A percentile compares a stretch with the other conserved stretches of the same genome.
Evolutionary conservation across 2,797 vertebrate genomes (phyloP).

Genomic region (Argyrosomus regius): DNA sequence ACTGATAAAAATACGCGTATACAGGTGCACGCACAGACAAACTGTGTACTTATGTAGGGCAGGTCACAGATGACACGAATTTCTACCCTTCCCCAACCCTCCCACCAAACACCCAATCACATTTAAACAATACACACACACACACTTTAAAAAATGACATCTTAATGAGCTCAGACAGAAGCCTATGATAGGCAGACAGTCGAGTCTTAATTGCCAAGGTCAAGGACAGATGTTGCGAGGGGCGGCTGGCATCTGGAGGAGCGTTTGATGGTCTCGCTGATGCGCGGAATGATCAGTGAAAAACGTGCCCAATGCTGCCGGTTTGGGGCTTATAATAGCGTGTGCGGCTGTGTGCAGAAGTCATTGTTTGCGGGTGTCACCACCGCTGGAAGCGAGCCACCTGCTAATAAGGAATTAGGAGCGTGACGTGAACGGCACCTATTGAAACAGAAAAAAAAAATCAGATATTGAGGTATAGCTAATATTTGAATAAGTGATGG

Average conservation of each 20-base stretch:
- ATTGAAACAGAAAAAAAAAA: constrained; percentile 14
- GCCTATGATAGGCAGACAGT: constrained; percentile 26
- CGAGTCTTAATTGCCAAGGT: constrained; percentile 58
- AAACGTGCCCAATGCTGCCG: constrained; percentile 28
- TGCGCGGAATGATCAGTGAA: constrained; percentile 28
- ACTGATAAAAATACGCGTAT: constrained; percentile 10
- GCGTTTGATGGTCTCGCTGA: constrained; percentile 16
- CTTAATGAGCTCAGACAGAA: constrained; percentile 40
- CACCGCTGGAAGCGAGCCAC: constrained; percentile 29
- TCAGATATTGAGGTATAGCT: constrained; percentile 38
- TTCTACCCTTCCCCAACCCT: neutral
- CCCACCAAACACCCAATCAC: constrained; percentile 10
- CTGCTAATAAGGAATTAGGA: constrained; percentile 66
- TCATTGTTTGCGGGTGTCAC: constrained; percentile 17
- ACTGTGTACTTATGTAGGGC: constrained; percentile 11
- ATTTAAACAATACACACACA: constrained; percentile 27
- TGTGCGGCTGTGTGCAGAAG: neutral
- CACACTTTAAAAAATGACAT: constrained; percentile 26
- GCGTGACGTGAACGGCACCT: constrained; percentile 40
- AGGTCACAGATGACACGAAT: constrained; percentile 25
- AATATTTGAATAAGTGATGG: constrained; percentile 55
- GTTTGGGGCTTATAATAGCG: constrained; percentile 28
- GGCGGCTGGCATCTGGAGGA: constrained; percentile 43
- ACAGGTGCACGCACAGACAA: constrained; percentile 13
- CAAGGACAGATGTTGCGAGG: constrained; percentile 64